Evolutionary conservation across 2,888 invertebrate species (phyloP), one percentile per base, ranked within the genome.

Genomic region (Spisula solida): DNA sequence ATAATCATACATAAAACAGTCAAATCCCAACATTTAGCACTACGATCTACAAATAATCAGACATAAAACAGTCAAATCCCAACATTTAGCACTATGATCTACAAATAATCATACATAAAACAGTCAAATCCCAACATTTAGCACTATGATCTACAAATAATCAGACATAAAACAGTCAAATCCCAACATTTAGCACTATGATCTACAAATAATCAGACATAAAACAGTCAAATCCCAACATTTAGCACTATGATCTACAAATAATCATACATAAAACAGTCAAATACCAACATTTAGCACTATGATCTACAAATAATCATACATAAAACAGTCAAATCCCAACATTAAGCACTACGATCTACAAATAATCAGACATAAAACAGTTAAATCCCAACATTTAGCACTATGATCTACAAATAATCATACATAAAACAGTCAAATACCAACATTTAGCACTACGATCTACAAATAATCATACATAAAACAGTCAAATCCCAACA

Each of bases 121-220:
- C 98, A 93, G 97, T 97, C 95, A 98, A 97, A 97, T 98, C 98
- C 98, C 98, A 98, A 55, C 98, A 98, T 96, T 98, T 98, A 0
- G 98, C 98, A 8, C 98, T 98, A 87, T 98, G 98, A 97, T 98
- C 98, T 98, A 88, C 48, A 91, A 91, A 51, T 16, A 51, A 51
- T 51, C 51, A 51, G 4, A 51, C 51, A 5, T 8, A 51, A 5
- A 12, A 51, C 98, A 93, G 97, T 97, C 95, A 98, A 97, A 97
- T 98, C 98, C 98, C 98, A 98, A 55, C 98, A 98, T 96, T 98
- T 98, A 0, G 98, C 98, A 8, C 98, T 98, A 87, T 98, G 98
- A 97, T 98, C 98, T 98, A 88, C 48, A 91, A 91, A 51, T 16
- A 51, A 51, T 51, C 51, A 51, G 4, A 51, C 51, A 5, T 8